Conservation (phyloP, 2,113 vertebrate genomes). For the Platycercus adscitus region DNA sequence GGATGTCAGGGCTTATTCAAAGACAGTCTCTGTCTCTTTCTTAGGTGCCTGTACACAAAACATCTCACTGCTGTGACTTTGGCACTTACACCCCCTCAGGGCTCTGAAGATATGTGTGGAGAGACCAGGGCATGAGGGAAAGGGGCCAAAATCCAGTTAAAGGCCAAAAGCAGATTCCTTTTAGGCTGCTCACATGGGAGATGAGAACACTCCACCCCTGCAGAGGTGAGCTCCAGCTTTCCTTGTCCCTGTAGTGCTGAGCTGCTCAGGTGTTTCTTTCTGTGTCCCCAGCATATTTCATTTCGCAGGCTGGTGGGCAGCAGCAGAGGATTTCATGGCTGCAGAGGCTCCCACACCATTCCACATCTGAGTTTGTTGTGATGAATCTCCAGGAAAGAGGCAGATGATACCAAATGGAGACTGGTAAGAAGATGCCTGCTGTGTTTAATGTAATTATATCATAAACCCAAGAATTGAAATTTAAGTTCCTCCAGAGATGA, state of each 20-base stretch:
- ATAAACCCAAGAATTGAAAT: not conserved
- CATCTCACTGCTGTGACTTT: not conserved
- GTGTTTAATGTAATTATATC: not conserved
- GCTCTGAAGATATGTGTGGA: not conserved
- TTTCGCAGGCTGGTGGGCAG: not conserved
- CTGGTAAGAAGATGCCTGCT: not conserved
- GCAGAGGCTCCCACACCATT: not conserved
- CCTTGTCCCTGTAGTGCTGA: accelerated
- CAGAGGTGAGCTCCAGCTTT: not conserved
- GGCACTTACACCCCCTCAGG: not conserved
- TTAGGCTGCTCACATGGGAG: not conserved
- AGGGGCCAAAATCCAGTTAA: not conserved
- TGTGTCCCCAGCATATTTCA: not conserved
- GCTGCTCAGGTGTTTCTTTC: not conserved
- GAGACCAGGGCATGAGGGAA: not conserved
- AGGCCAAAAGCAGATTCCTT: not conserved
- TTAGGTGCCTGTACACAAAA: not conserved
- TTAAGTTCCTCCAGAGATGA: not conserved
- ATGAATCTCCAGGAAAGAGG: not conserved
- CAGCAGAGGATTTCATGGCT: not conserved
- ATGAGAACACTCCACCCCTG: not conserved
- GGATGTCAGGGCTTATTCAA: not conserved
- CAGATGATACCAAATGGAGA: not conserved
- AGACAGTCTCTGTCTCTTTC: not conserved
- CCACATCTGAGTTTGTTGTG: accelerated